phyloP scores from a whole-genome alignment of 2,113 vertebrate genomes.

The Oreochromis niloticus region DNA sequence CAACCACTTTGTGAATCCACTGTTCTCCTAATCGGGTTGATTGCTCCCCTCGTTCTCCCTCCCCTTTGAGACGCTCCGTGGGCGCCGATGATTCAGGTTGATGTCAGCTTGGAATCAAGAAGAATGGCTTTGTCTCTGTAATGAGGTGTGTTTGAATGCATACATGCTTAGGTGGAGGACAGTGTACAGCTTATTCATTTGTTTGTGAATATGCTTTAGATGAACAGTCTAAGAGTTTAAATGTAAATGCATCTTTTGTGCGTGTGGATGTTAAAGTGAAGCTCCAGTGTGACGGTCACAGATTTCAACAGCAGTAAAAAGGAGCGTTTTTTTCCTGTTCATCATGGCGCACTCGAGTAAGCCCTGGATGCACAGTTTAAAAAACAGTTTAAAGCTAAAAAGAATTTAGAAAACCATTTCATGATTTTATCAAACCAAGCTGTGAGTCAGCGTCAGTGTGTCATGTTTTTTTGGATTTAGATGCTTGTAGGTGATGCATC shows the following conservation, averaged over 20 bases:
- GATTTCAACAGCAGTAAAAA: not conserved
- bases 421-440: not conserved
- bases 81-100: not conserved
- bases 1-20: conserved; percentile 7
- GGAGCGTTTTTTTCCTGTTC: not conserved
- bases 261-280: not conserved
- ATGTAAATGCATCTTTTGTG: not conserved
- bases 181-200: not conserved
- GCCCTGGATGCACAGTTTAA: not conserved
- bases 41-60: not conserved
- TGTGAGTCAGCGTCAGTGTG: not conserved
- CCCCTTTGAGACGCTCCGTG: not conserved
- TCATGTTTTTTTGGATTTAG: not conserved
- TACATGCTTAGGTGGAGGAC: not conserved
- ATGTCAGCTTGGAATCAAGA: not conserved
- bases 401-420: not conserved
- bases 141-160: not conserved
- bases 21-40: conserved; percentile 25
- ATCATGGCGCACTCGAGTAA: not conserved
- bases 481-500: not conserved
- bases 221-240: not conserved
- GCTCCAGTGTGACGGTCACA: not conserved
- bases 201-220: not conserved
- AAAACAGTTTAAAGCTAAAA: not conserved
- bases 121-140: not conserved